phyloP scores from a whole-genome alignment of 2,888 invertebrate genomes.

The Rhaphigaster nebulosa region DNA sequence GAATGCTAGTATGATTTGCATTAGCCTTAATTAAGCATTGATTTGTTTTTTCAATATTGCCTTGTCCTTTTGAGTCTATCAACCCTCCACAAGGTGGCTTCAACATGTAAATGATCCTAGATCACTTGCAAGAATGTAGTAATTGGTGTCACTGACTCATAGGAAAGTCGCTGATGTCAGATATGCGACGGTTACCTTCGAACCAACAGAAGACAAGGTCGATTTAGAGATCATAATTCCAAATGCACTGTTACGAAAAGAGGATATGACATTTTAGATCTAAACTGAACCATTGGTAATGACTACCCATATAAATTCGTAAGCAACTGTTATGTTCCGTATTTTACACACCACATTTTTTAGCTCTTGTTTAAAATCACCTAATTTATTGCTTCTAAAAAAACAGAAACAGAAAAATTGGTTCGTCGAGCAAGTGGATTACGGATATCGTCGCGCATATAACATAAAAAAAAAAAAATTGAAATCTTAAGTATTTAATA shows the following conservation, averaged over 20 bases:
- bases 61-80: not conserved
- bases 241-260: not conserved
- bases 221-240: not conserved
- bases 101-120: not conserved
- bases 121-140: not conserved
- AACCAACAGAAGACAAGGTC: not conserved
- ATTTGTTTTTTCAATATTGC: not conserved
- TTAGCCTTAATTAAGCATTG: not conserved
- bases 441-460: too few species aligned
- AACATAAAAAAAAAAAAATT: too few species aligned
- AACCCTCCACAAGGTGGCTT: not conserved
- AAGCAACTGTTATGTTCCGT: too few species aligned
- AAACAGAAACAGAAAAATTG: too few species aligned
- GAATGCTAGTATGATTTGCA: too few species aligned
- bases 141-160: constrained; percentile 10
- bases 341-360: too few species aligned
- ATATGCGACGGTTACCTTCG: not conserved
- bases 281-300: not conserved
- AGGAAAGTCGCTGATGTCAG: constrained; percentile 5
- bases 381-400: too few species aligned
- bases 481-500: too few species aligned
- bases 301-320: not conserved
- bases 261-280: not conserved
- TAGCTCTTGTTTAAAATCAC: too few species aligned
- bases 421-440: too few species aligned